Evolutionary conservation across 2,113 vertebrate genomes (phyloP).

Genomic region (Uria aalge): DNA sequence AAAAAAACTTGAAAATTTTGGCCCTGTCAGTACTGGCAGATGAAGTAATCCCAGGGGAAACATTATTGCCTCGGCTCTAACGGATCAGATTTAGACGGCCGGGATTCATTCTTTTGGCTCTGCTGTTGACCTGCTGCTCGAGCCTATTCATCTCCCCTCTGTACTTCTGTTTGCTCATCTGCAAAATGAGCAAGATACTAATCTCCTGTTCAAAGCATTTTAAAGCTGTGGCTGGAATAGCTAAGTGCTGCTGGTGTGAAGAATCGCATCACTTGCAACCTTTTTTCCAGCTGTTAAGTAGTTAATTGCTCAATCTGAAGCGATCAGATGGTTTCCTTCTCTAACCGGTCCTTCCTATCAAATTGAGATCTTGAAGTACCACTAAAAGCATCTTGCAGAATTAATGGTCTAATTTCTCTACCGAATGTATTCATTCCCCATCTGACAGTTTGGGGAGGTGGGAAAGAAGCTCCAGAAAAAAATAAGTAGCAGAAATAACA

Average conservation of each 20-base stretch:
- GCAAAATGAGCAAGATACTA: constrained; percentile 63
- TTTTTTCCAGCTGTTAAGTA: constrained; percentile 61
- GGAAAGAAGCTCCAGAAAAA: not conserved
- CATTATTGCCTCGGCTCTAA: not conserved
- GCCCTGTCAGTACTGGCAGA: not conserved
- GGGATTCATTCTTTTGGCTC: constrained; percentile 1
- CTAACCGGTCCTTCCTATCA: constrained; percentile 32
- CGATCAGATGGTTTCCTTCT: constrained; percentile 47
- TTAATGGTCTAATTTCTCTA: constrained; percentile 35
- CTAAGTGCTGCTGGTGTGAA: constrained; percentile 7
- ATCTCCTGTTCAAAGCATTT: constrained; percentile 59
- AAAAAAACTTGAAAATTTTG: not conserved
- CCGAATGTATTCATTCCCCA: constrained; percentile 2
- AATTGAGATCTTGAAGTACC: constrained; percentile 22
- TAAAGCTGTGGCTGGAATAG: constrained; percentile 29
- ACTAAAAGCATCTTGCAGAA: not conserved
- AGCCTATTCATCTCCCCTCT: constrained; percentile 38
- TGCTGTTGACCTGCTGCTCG: constrained; percentile 53
- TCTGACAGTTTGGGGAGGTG: not conserved
- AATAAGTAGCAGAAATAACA: not conserved
- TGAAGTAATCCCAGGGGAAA: constrained; percentile 18
- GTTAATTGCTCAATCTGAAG: constrained; percentile 54
- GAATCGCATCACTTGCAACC: not conserved
- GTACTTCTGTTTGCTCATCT: constrained; percentile 61
- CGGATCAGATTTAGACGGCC: not conserved